phyloP scores from a whole-genome alignment of 2,888 invertebrate species.

The Oscheius sp. region DNA sequence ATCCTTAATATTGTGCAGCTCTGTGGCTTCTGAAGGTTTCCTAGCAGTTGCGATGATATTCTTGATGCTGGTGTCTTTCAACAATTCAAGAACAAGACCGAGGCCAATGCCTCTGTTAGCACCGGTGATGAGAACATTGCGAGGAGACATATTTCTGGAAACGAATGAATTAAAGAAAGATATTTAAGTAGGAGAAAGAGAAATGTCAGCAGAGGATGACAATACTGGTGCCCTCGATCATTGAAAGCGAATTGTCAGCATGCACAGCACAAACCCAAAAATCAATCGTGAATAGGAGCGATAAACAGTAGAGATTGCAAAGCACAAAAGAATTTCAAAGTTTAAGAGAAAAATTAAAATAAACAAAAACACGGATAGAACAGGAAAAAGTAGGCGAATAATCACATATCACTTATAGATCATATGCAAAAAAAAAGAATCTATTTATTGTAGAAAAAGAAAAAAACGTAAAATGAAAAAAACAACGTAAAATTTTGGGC shows the following conservation, averaged over 20 bases:
- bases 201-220: background rate
- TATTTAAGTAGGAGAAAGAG: background rate
- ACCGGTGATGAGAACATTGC: conserved; percentile 29
- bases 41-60: conserved; percentile 26
- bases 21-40: conserved; percentile 27
- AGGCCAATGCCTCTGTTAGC: conserved; percentile 32
- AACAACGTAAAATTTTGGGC: too few relatives aligned
- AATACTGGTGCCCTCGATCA: background rate
- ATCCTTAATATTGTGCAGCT: conserved; percentile 18
- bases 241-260: background rate
- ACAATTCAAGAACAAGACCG: conserved; percentile 20
- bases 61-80: conserved; percentile 24
- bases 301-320: too few relatives aligned
- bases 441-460: too few relatives aligned
- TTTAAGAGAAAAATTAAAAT: too few relatives aligned
- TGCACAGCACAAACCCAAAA: too few relatives aligned
- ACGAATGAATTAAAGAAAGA: background rate
- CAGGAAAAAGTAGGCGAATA: too few relatives aligned
- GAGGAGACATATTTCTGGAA: conserved; percentile 25
- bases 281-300: too few relatives aligned
- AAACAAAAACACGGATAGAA: too few relatives aligned
- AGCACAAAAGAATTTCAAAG: too few relatives aligned
- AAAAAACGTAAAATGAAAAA: too few relatives aligned
- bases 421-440: too few relatives aligned
- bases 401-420: too few relatives aligned